Conservation (phyloP, 2,888 invertebrate genomes). For the Caenorhabditis wallacei region DNA sequence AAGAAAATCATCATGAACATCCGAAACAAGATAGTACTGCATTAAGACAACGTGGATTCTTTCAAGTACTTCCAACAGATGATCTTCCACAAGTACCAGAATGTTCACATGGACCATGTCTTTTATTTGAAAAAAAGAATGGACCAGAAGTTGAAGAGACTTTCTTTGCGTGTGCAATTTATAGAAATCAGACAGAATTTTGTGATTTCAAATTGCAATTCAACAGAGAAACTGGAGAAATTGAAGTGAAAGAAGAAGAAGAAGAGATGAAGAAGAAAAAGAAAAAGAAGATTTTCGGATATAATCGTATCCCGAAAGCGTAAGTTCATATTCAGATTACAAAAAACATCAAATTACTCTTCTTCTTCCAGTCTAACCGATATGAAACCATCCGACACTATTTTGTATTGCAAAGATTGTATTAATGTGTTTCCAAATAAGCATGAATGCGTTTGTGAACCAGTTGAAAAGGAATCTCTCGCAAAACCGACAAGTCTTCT, state of each 20-base stretch:
- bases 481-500: conserved; percentile 70
- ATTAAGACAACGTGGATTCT: conserved; percentile 67
- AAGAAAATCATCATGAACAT: conserved; percentile 10
- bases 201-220: conserved; percentile 51
- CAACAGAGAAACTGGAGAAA: conserved; percentile 48
- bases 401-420: conserved; percentile 73
- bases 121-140: conserved; percentile 74
- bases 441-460: conserved; percentile 70
- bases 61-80: conserved; percentile 65
- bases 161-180: conserved; percentile 79
- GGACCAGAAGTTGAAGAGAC: conserved; percentile 54
- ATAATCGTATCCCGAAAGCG: conserved; percentile 69
- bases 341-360: conserved; percentile 3
- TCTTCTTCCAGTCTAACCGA: conserved; percentile 62
- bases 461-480: conserved; percentile 62
- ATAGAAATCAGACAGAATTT: conserved; percentile 61
- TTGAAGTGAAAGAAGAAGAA: conserved; percentile 42
- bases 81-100: conserved; percentile 64
- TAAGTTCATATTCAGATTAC: conserved; percentile 19
- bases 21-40: conserved; percentile 34
- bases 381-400: conserved; percentile 58
- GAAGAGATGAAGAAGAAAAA: conserved; percentile 37
- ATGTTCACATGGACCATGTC: conserved; percentile 78
- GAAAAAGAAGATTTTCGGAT: conserved; percentile 58
- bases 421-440: conserved; percentile 70